A percentile compares a stretch with the other conserved stretches of the same genome.
Conservation (phyloP, 1,140 invertebrate species). For the Rhagoletis pomonella region DNA sequence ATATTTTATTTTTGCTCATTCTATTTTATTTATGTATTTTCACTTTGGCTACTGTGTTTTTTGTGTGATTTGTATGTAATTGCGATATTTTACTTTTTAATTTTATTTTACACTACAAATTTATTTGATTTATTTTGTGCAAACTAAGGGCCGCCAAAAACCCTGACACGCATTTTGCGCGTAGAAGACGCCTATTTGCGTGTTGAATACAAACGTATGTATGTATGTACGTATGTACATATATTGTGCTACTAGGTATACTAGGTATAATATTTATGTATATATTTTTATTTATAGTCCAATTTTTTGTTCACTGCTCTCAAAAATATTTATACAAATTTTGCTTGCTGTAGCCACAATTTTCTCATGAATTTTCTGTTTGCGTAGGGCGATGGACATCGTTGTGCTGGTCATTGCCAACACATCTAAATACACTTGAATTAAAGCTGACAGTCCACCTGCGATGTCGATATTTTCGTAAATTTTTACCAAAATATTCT, state of each 20-base stretch:
- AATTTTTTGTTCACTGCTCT: not conserved
- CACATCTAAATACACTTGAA: not conserved
- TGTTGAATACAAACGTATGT: not conserved
- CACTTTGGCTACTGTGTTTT: not conserved
- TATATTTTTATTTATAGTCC: not conserved
- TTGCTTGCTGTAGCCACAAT: not conserved
- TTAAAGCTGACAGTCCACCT: not conserved
- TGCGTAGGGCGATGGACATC: constrained; percentile 30
- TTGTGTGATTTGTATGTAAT: not conserved
- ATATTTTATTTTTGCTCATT: not conserved
- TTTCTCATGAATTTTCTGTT: not conserved
- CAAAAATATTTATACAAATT: constrained; percentile 41
- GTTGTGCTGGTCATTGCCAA: constrained; percentile 45
- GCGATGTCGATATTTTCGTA: no score
- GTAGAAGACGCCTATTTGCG: not conserved
- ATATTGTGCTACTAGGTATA: not conserved
- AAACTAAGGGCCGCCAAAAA: not conserved
- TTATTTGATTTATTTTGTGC: constrained; percentile 33
- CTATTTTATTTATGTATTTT: not conserved
- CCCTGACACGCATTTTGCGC: constrained; percentile 42
- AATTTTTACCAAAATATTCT: no score
- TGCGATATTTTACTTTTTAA: not conserved
- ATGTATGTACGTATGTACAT: not conserved
- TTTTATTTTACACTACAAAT: constrained; percentile 2
- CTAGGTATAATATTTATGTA: not conserved